Base-by-base conservation (phyloP, 2,888 invertebrate genomes). In the Cepaea hortensis region DNA sequence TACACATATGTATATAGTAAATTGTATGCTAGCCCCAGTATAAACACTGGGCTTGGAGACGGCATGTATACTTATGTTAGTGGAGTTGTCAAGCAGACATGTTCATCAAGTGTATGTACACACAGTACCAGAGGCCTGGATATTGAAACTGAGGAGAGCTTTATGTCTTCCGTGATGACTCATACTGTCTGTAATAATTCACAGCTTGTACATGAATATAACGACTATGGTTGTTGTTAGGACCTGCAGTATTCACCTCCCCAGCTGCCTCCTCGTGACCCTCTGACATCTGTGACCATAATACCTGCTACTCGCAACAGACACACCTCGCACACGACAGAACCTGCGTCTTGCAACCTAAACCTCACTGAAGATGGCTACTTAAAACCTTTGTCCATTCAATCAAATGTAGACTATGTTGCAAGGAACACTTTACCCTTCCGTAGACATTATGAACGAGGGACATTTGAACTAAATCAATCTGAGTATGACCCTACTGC, bases 221-320 rank as follows among this genome's bases (percentile, higher is more conserved):
- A 11, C 55, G 55, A 55, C 55, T 55, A 0, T 55, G 11, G 55
- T 55, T 55, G 35, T 35, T 35, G 55, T 55, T 0, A 11, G 11
- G 55, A n/a, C 76, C 7, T 23, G 7, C 35, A 23, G 7, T 72
- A 7, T 72, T 11, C 6, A 72, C 81, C 65, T 11, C 70, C 65
- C 6, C 70, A 18, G 18, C 75, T 75, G 18, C 75, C 84, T 46
- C 70, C 72, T 72, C 50, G 81, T 70, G 62, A 79, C 23, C 62
- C 6, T 35, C 35, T n/a, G 55, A 15, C 23, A n/a, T 23, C 23
- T 48, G 20, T 1, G 15, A 9, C 5, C 46, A 48, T 5, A 48
- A 48, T 48, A 48, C 35, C 11, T 4, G 5, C 23, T 11, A 20
- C 4, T 55, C 11, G 55, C n/a, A 77, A 6, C 6, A 73, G 35